A percentile compares a stretch with the other conserved stretches of the same genome.
Conservation (phyloP, 1,140 invertebrate genomes). For the Ericerus pela region DNA sequence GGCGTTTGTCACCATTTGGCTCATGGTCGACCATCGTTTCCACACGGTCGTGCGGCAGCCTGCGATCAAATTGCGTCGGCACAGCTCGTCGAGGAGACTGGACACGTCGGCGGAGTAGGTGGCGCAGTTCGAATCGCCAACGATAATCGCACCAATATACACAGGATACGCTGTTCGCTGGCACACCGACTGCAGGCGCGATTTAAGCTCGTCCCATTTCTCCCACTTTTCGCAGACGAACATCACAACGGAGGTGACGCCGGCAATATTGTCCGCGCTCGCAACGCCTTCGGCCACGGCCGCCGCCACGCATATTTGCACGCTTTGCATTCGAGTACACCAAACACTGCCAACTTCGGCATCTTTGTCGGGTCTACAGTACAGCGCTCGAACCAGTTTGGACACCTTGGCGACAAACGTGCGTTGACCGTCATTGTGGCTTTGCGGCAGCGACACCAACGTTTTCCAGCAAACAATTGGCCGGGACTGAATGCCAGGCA, state of each 20-base stretch:
- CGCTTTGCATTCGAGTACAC: not conserved
- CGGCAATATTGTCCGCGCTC: not conserved
- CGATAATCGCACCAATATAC: no score
- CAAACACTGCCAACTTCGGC: not conserved
- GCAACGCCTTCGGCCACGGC: not conserved
- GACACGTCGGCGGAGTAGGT: no score
- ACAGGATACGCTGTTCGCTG: no score
- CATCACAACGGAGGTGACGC: not conserved
- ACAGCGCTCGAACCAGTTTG: not conserved
- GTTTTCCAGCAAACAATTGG: not conserved
- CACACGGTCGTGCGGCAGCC: no score
- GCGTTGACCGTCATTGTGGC: not conserved
- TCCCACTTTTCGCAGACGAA: conserved; percentile 1
- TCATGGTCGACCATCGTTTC: no score
- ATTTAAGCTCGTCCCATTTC: not conserved
- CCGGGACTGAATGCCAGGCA: not conserved
- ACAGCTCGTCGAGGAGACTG: no score
- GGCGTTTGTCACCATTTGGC: no score
- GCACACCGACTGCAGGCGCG: not conserved
- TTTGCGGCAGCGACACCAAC: not conserved
- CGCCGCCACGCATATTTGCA: not conserved
- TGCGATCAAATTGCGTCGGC: no score
- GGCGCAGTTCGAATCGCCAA: no score
- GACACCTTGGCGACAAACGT: not conserved
- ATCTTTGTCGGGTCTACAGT: not conserved